phyloP scores from a whole-genome alignment of 1,140 invertebrate species.

The Delia radicum region DNA sequence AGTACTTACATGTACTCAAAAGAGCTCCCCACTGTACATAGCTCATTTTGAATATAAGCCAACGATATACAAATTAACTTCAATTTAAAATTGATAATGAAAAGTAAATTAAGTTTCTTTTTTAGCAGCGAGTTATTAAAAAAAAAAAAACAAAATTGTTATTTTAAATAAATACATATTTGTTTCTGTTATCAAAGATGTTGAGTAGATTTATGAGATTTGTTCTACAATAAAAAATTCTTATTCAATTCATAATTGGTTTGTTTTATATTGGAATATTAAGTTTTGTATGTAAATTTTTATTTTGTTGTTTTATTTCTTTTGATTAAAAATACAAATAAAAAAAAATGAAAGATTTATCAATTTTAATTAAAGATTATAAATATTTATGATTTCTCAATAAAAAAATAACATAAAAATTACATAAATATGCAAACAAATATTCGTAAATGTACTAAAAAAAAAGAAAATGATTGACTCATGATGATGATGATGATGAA shows the following conservation, averaged over 20 bases:
- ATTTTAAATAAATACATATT: too few species aligned
- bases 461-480: neutral
- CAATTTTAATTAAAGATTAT: constrained; percentile 22
- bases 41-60: too few species aligned
- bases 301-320: neutral
- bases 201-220: too few species aligned
- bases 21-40: too few species aligned
- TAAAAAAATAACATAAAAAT: neutral
- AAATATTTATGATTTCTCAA: constrained; percentile 21
- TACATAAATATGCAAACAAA: neutral
- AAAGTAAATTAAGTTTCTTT: too few species aligned
- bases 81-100: too few species aligned
- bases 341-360: neutral
- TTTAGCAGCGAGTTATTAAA: too few species aligned
- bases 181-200: too few species aligned
- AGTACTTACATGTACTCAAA: too few species aligned
- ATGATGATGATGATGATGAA: neutral
- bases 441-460: neutral
- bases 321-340: neutral
- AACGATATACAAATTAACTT: too few species aligned
- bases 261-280: neutral
- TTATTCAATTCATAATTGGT: neutral
- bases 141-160: too few species aligned
- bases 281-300: neutral
- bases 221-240: too few species aligned